Conservation (phyloP, 2,888 invertebrate genomes). For the Anodontia alba region DNA sequence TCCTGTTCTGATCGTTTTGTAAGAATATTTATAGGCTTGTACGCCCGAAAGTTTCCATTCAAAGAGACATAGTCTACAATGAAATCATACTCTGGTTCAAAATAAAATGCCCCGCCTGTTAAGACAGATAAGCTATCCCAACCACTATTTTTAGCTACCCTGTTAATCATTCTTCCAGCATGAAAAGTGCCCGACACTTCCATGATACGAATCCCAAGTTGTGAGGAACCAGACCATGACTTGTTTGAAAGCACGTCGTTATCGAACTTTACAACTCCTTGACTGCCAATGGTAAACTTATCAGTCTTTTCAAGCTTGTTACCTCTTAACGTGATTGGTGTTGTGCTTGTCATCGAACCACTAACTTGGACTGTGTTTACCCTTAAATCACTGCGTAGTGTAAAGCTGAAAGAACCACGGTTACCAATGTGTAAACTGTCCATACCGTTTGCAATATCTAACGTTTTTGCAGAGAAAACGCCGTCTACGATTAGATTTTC, state of each 20-base stretch:
- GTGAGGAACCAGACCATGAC: slow-evolving; percentile 60
- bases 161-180: slow-evolving; percentile 57
- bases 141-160: slow-evolving; percentile 22
- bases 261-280: slow-evolving; percentile 65
- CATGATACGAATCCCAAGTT: slow-evolving; percentile 52
- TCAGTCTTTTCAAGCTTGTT: slow-evolving; percentile 43
- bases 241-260: slow-evolving; percentile 43
- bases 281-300: slow-evolving; percentile 49
- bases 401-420: slow-evolving; percentile 62
- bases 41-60: slow-evolving; percentile 54
- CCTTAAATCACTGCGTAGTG: slow-evolving; percentile 44
- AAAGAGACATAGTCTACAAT: slow-evolving; percentile 48
- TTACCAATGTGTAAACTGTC: slow-evolving; percentile 53
- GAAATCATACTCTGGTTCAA: slow-evolving; percentile 61
- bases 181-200: slow-evolving; percentile 56
- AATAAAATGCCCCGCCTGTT: slow-evolving; percentile 53
- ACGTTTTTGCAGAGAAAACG: slow-evolving; percentile 43
- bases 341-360: slow-evolving; percentile 58
- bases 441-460: slow-evolving; percentile 50
- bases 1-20: slow-evolving; percentile 21
- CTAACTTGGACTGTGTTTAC: slow-evolving; percentile 54
- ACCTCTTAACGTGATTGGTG: slow-evolving; percentile 59
- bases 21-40: slow-evolving; percentile 43
- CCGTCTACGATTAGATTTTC: slow-evolving; percentile 59
- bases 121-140: slow-evolving; percentile 60